Evolutionary conservation across 2,888 invertebrate genomes (phyloP), one percentile per base, ranked within the genome.

Genomic region (Hoplodrina ambigua): DNA sequence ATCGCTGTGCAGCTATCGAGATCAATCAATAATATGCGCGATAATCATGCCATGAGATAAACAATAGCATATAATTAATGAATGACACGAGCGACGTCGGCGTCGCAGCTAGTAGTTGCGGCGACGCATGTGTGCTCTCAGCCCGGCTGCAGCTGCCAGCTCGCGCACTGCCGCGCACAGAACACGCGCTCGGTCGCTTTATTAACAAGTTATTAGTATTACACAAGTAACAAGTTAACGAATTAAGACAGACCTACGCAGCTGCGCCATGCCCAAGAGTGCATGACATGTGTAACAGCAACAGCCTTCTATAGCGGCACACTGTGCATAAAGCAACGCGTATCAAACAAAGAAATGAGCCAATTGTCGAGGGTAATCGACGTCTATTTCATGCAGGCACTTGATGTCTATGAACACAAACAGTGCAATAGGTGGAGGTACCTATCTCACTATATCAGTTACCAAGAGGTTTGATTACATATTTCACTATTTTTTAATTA

Each of bases 61-160:
- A 17, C 46, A 44, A 44, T 44, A 46, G 46, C 46, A 17, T 15
- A 46, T 17, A 17, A 46, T 37, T 8, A 37, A 37, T 37, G 1
- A 37, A 37, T 37, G 1, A 37, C 8, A 8, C 8, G 37, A 8
- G 37, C 1, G 37, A 50, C 44, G 72, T 59, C 25, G 25, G 25
- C 25, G 2, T 25, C 25, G 25, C 25, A 25, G 25, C 25, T 25
- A 25, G 25, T 25, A 25, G 25, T 25, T 25, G 25, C 25, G 25
- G 37, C 1, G 37, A 50, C 44, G 72, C 55, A 70, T 20, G 68
- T 17, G 37, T 20, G 25, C 10, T 55, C 53, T 19, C 71, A 71
- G n/a, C n/a, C n/a, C n/a, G n/a, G n/a, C n/a, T n/a, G n/a, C n/a
- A n/a, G 37, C 37, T 37, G 37, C 8, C 37, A 8, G 37, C 37